Percentiles rank a stretch among this genome's conserved stretches.
Conservation (phyloP, 64 coral and sea anemone genomes). For the Pachyseris speciosa region DNA sequence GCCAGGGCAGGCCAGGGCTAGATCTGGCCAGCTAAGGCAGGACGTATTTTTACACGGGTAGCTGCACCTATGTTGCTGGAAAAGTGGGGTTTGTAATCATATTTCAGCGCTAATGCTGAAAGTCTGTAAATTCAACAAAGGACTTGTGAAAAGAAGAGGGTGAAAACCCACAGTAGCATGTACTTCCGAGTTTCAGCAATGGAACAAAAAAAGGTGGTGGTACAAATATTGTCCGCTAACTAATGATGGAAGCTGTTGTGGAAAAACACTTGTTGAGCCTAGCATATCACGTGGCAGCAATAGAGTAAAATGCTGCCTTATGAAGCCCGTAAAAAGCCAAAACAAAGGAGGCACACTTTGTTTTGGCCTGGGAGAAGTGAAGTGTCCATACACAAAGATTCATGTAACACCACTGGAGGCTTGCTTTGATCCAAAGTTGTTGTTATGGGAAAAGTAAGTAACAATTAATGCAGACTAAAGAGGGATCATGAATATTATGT, state of each 20-base stretch:
- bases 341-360: not conserved
- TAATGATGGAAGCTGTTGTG: not conserved
- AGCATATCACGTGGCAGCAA: not conserved
- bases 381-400: too few relatives aligned
- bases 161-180: slow-evolving; percentile 8
- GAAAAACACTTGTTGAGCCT: not conserved
- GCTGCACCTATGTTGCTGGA: slow-evolving; percentile 19
- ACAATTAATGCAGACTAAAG: too few relatives aligned
- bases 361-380: not conserved
- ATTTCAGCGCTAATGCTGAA: slow-evolving; percentile 30
- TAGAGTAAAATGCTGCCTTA: slow-evolving; percentile 12
- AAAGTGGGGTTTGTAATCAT: slow-evolving; percentile 38
- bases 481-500: too few relatives aligned
- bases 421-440: too few relatives aligned
- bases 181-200: slow-evolving; percentile 18
- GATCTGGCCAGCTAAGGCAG: too few relatives aligned
- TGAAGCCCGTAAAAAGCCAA: not conserved
- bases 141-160: slow-evolving; percentile 12
- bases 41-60: too few relatives aligned
- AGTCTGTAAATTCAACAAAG: slow-evolving; percentile 16
- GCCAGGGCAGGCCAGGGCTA: too few relatives aligned
- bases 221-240: slow-evolving; percentile 16
- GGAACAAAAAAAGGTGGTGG: slow-evolving; percentile 54
- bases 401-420: too few relatives aligned
- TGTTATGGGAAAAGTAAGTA: too few relatives aligned